phyloP scores from a whole-genome alignment of 2,797 vertebrate genomes.

The Bothrops alternatus region DNA sequence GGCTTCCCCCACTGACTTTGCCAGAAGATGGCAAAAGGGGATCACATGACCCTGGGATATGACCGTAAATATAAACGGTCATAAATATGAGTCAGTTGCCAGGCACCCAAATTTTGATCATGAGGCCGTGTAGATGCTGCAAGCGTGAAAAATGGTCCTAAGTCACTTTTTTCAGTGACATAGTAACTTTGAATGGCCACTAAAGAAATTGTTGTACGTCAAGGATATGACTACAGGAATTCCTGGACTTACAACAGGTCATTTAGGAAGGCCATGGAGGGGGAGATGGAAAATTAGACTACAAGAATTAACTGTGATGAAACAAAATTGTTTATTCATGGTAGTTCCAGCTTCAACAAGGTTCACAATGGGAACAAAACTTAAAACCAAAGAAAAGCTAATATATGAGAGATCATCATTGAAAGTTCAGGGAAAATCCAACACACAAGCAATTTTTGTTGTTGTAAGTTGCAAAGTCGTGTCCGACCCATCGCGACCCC shows the following conservation, averaged over 20 bases:
- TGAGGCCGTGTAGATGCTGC: background rate
- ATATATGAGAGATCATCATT: background rate
- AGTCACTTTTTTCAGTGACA: background rate
- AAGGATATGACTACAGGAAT: background rate
- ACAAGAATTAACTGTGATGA: background rate
- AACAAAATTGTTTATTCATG: background rate
- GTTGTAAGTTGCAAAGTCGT: too few relatives aligned
- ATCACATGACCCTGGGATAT: background rate
- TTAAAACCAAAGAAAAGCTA: background rate
- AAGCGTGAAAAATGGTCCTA: background rate
- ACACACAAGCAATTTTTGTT: background rate
- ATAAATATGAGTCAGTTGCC: background rate
- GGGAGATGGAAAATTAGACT: background rate
- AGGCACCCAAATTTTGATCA: background rate
- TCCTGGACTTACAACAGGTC: too few relatives aligned
- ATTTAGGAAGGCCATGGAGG: too few relatives aligned
- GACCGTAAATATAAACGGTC: background rate
- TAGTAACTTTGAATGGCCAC: background rate
- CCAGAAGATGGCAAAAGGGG: background rate
- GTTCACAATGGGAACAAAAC: background rate
- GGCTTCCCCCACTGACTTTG: background rate
- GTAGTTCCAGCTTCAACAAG: background rate
- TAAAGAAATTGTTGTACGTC: background rate
- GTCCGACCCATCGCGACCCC: too few relatives aligned
- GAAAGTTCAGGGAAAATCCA: background rate